Evolutionary conservation across 2,888 invertebrate species (phyloP), one percentile per base, ranked within the genome.

Genomic region (Ctena decussata): DNA sequence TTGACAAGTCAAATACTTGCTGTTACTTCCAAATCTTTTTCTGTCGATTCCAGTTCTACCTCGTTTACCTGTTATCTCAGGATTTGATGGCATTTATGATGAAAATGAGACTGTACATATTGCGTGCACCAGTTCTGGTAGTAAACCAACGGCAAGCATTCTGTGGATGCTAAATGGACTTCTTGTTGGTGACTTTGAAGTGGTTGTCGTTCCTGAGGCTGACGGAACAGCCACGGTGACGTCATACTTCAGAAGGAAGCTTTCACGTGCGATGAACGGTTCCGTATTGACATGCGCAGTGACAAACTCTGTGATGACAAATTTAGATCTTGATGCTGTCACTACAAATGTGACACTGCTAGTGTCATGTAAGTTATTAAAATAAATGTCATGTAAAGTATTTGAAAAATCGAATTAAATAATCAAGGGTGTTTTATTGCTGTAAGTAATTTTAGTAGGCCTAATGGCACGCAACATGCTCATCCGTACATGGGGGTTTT

Each of bases 281-380:
- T 81, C 85, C 27, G 49, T 78, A 44, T 72, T 88, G 78, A 79
- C 83, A 80, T 88, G 87, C 78, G 79, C 83, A 71, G 85, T 85
- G 30, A 85, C 81, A 12, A 88, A 84, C 44, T 72, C 53, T 57
- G 87, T 81, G 5, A 35, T 81, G 69, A 24, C 15, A 53, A 41
- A 77, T 6, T 44, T 69, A 35, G 49, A 79, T 21, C 49, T 85
- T 24, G 60, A 72, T 18, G 73, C 80, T 12, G 24, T 72, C 21
- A 74, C 32, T 21, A 41, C 85, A 5, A 78, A 77, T 46, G 70
- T 88, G 0, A 85, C 79, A 12, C 53, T 88, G 0, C 39, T 57
- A 0, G 73, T 71, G n/a, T 81, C 85, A 6, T 88, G 87, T 88
- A 85, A 83, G 87, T 81, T 57, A 27, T 15, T 15, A 6, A 41